These are phyloP conservation scores for Paramormyrops hopkinsi DNA, from an alignment of 2,797 vertebrate genomes.

Conservation along the genomic window DNA sequence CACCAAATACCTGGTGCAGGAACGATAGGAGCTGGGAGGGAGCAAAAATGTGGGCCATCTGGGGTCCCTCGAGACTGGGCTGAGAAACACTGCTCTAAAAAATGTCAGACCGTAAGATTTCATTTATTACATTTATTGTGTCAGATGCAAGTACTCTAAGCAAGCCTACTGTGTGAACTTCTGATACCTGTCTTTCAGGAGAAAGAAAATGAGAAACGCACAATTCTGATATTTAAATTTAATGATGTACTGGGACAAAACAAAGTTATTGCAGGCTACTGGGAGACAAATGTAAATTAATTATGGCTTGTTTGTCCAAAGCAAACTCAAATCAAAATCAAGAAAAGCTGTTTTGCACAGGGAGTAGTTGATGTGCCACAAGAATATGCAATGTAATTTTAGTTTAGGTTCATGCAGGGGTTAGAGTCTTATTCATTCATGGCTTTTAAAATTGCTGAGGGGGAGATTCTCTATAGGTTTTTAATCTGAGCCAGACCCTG, in stretches of 20 bases:
- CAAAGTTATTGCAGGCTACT: slow-evolving; percentile 15
- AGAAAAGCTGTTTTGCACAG: slow-evolving; percentile 19
- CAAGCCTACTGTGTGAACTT: neutral
- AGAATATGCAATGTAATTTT: slow-evolving; percentile 25
- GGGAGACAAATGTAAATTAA: slow-evolving; percentile 37
- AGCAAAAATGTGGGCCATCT: neutral
- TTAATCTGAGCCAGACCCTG: slow-evolving; percentile 29
- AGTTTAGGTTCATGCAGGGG: slow-evolving; percentile 16
- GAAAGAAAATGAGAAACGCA: slow-evolving; percentile 14
- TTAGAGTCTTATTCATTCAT: slow-evolving; percentile 14
- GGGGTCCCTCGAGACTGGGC: neutral
- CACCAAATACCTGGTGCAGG: too few species aligned
- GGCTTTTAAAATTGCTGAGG: slow-evolving; percentile 23
- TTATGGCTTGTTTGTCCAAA: slow-evolving; percentile 27
- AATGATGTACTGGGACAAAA: slow-evolving; percentile 23
- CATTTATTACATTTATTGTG: neutral
- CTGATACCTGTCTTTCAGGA: neutral
- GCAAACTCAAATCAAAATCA: neutral
- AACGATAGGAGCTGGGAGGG: too few species aligned
- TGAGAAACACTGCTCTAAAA: neutral
- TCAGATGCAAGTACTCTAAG: neutral
- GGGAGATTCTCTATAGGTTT: slow-evolving; percentile 17
- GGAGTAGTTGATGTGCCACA: slow-evolving; percentile 29
- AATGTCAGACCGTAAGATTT: neutral
- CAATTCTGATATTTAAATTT: neutral